phyloP scores from a whole-genome alignment of 2,888 invertebrate species.

The Heterodera filipjevi region DNA sequence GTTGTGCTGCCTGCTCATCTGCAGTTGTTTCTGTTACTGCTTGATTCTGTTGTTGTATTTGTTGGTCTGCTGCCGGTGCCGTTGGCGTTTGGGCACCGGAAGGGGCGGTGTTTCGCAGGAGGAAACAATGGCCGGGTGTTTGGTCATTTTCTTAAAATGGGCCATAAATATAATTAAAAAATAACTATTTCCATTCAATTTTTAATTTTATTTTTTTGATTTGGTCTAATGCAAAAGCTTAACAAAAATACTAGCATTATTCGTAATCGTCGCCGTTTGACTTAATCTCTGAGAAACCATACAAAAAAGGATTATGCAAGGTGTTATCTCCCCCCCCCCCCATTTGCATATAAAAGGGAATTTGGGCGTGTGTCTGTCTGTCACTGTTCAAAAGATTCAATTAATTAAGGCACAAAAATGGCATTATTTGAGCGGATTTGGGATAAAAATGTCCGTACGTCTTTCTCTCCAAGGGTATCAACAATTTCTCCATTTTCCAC shows the following conservation, averaged over 20 bases:
- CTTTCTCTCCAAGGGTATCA: too few relatives aligned
- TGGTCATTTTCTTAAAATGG: background rate
- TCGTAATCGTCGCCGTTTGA: background rate
- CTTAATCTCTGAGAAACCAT: slow-evolving; percentile 11
- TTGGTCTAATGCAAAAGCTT: too few relatives aligned
- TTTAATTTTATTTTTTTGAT: background rate
- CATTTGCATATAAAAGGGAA: too few relatives aligned
- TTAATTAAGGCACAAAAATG: too few relatives aligned
- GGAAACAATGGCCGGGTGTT: slow-evolving; percentile 10
- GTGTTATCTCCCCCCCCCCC: too few relatives aligned
- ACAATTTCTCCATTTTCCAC: too few relatives aligned
- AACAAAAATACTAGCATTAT: background rate
- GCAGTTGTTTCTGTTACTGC: background rate
- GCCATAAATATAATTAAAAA: background rate
- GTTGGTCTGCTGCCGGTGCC: background rate
- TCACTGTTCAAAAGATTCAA: too few relatives aligned
- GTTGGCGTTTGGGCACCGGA: background rate
- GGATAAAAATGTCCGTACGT: too few relatives aligned
- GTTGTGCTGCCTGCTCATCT: background rate
- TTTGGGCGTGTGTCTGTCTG: too few relatives aligned
- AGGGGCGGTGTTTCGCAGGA: background rate
- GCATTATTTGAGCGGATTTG: too few relatives aligned
- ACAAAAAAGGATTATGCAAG: background rate
- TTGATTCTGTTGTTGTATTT: background rate
- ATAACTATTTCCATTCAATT: background rate